phyloP scores from a whole-genome alignment of 2,113 vertebrate species.

The Benitochromis conjunctus region DNA sequence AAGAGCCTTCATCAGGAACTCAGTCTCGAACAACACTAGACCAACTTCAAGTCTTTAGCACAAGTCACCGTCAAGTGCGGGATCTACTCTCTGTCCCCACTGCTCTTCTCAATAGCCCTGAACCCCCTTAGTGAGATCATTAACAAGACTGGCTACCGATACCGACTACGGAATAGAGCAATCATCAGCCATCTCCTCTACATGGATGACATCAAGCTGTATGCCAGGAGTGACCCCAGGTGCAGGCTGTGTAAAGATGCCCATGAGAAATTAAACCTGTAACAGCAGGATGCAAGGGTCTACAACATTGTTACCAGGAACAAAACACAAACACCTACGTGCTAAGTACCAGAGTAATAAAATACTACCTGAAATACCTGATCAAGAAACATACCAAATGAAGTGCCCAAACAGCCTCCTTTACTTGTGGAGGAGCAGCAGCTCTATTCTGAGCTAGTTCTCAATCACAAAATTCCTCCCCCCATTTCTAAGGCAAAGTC shows the following conservation, averaged over 20 bases:
- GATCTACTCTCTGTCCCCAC: not conserved
- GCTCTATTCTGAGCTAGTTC: not conserved
- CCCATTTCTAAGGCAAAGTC: not conserved
- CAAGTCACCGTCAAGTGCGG: not conserved
- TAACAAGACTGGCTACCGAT: not conserved
- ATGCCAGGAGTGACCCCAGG: not conserved
- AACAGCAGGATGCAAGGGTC: too few species aligned
- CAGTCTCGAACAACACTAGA: not conserved
- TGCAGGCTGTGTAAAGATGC: too few species aligned
- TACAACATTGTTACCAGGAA: not conserved
- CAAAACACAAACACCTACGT: not conserved
- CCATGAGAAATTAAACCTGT: too few species aligned
- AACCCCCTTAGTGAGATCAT: not conserved
- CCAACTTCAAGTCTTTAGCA: not conserved
- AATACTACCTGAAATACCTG: accelerated
- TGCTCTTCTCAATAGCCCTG: not conserved
- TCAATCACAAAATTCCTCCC: not conserved
- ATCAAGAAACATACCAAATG: not conserved
- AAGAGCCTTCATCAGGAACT: not conserved
- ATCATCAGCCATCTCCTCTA: not conserved
- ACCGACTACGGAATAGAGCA: not conserved
- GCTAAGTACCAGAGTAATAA: accelerated
- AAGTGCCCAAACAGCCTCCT: not conserved
- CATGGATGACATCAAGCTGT: not conserved
- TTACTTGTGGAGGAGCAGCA: not conserved